phyloP scores from a whole-genome alignment of 2,797 vertebrate genomes.

The Tenualosa ilisha region DNA sequence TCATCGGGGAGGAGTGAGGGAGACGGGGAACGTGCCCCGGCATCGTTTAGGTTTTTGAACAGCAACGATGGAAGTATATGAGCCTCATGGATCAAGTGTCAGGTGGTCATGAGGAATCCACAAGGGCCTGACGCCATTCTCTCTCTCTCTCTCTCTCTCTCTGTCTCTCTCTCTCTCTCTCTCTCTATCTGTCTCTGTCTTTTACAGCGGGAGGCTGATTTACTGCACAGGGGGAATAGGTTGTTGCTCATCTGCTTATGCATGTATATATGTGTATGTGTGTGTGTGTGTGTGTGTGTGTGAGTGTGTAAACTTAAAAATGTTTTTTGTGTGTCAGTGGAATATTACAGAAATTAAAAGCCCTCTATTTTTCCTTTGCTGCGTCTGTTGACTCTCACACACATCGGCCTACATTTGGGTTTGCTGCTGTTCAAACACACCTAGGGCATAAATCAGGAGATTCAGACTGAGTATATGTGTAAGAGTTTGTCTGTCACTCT shows the following conservation, averaged over 20 bases:
- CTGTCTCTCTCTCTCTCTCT: not conserved
- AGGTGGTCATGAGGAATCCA: not conserved
- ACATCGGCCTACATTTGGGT: not conserved
- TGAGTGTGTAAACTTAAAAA: not conserved
- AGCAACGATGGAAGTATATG: not conserved
- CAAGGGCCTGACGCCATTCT: not conserved
- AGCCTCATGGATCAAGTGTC: not conserved
- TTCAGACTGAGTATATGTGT: not conserved
- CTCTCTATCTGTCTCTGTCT: not conserved
- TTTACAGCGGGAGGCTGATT: not conserved
- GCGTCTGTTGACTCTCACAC: not conserved
- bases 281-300: conserved; percentile 26
- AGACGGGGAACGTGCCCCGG: not conserved
- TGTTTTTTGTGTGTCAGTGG: conserved; percentile 3
- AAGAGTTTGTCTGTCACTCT: no score
- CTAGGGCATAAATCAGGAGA: not conserved
- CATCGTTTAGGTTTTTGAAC: not conserved
- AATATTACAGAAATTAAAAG: conserved; percentile 5
- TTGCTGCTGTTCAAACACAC: conserved; percentile 10
- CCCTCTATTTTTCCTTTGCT: not conserved
- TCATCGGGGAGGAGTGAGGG: not conserved
- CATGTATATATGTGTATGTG: not conserved
- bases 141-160: not conserved
- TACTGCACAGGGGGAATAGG: not conserved
- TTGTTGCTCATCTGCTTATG: not conserved